These are phyloP conservation scores for Drosophila repletoides DNA, from an alignment of 1,140 invertebrate genomes.

Conservation along the genomic window DNA sequence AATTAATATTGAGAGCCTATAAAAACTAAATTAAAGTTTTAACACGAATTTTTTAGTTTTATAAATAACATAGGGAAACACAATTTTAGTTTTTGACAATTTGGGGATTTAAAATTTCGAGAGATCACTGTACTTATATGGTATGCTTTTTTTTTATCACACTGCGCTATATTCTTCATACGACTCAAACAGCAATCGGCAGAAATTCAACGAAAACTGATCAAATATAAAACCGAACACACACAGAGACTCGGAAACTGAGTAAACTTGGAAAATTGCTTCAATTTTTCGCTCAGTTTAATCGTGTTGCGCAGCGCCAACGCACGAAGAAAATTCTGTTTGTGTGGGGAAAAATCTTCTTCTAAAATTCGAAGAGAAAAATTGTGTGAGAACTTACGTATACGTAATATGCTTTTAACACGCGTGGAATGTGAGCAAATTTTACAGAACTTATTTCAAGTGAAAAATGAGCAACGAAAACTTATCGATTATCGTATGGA, in stretches of 20 bases:
- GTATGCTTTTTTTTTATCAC: no score
- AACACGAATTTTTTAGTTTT: no score
- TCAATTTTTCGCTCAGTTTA: slow-evolving; percentile 54
- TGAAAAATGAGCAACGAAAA: not conserved
- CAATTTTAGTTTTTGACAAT: no score
- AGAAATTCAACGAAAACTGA: slow-evolving; percentile 6
- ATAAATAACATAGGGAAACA: no score
- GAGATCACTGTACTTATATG: no score
- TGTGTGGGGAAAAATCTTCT: slow-evolving; percentile 41
- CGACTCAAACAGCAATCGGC: not conserved
- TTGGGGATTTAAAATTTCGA: no score
- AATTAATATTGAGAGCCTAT: no score
- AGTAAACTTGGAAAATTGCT: slow-evolving; percentile 22
- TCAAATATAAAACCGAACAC: slow-evolving; percentile 36
- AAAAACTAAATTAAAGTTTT: no score
- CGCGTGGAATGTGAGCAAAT: slow-evolving; percentile 48
- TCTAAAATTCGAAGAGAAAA: slow-evolving; percentile 1
- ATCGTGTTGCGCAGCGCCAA: slow-evolving; percentile 28
- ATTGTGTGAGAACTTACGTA: slow-evolving; percentile 20
- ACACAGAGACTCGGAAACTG: slow-evolving; percentile 24
- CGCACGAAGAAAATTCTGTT: slow-evolving; percentile 27
- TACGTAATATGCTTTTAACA: slow-evolving; percentile 54
- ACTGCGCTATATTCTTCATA: slow-evolving; percentile 6
- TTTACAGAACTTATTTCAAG: slow-evolving; percentile 24
- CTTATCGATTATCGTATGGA: slow-evolving; percentile 37